Conservation (phyloP, 2,888 invertebrate genomes). For the Leptinotarsa rubiginosa region DNA sequence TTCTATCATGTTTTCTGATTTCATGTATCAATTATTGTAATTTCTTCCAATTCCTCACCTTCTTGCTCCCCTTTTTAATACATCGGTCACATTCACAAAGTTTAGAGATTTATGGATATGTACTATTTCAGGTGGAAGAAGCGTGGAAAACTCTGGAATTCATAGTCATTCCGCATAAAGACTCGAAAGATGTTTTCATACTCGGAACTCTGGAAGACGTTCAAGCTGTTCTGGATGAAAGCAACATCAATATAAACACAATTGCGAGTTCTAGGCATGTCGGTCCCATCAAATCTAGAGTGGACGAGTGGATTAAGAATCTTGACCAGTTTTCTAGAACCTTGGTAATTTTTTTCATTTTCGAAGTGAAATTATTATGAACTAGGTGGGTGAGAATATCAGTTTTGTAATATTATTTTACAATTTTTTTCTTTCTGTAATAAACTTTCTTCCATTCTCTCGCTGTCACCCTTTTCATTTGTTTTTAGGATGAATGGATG, state of each 20-base stretch:
- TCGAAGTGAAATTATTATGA: not conserved
- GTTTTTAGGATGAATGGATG: constrained; percentile 86
- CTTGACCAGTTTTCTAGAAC: constrained; percentile 85
- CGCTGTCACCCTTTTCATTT: not conserved
- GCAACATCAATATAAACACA: constrained; percentile 86
- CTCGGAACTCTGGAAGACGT: constrained; percentile 88
- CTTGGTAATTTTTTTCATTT: constrained; percentile 70
- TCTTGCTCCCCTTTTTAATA: too few relatives aligned
- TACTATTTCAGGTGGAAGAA: constrained; percentile 76
- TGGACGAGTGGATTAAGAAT: constrained; percentile 84
- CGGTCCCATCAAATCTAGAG: constrained; percentile 83
- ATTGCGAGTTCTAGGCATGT: constrained; percentile 89
- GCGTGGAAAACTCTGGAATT: constrained; percentile 86
- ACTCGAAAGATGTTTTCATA: constrained; percentile 85
- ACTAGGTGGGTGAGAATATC: too few relatives aligned
- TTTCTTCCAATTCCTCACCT: too few relatives aligned
- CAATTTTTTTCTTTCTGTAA: too few relatives aligned
- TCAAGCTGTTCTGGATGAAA: constrained; percentile 85
- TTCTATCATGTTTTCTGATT: too few relatives aligned
- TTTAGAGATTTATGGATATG: too few relatives aligned
- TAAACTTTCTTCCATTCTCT: too few relatives aligned
- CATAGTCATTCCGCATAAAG: constrained; percentile 81
- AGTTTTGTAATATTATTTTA: too few relatives aligned
- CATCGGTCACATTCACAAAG: too few relatives aligned
- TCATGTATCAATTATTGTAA: too few relatives aligned